These are phyloP conservation scores for Charadrius vociferus DNA, from an alignment of 2,113 vertebrate species.

Conservation along the genomic window DNA sequence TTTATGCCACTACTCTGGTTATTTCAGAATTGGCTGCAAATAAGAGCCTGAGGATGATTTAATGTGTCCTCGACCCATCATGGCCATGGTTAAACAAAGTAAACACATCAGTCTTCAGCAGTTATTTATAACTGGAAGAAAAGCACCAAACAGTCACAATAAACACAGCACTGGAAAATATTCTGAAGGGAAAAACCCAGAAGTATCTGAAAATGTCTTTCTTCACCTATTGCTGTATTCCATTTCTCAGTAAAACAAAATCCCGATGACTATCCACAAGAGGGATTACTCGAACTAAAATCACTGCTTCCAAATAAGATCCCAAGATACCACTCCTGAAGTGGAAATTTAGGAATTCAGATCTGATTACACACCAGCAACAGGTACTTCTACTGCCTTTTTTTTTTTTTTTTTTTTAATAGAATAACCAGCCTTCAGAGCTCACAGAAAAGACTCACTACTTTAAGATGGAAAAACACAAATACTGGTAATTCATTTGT, in stretches of 20 bases:
- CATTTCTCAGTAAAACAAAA: neutral
- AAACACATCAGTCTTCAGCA: slow-evolving; percentile 57
- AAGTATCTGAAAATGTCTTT: neutral
- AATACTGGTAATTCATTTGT: neutral
- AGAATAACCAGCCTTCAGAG: neutral
- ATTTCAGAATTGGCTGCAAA: slow-evolving; percentile 55
- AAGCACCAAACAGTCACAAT: neutral
- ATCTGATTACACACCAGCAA: neutral
- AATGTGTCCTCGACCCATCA: slow-evolving; percentile 55
- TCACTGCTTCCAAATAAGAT: neutral
- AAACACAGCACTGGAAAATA: neutral
- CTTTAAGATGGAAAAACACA: neutral
- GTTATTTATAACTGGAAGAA: slow-evolving; percentile 47
- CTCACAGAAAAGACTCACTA: neutral
- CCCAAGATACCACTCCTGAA: neutral
- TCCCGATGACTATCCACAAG: neutral
- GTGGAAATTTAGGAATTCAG: neutral
- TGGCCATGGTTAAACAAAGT: slow-evolving; percentile 50
- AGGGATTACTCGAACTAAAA: neutral
- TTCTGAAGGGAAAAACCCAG: neutral
- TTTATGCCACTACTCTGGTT: slow-evolving; percentile 32
- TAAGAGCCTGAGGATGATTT: slow-evolving; percentile 55
- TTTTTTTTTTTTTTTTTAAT: neutral
- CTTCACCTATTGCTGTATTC: neutral
- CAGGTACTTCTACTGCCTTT: neutral